Evolutionary conservation across 35 echinoderm and acorn worm species (phyloP).

Genomic region (Lytechinus pictus): DNA sequence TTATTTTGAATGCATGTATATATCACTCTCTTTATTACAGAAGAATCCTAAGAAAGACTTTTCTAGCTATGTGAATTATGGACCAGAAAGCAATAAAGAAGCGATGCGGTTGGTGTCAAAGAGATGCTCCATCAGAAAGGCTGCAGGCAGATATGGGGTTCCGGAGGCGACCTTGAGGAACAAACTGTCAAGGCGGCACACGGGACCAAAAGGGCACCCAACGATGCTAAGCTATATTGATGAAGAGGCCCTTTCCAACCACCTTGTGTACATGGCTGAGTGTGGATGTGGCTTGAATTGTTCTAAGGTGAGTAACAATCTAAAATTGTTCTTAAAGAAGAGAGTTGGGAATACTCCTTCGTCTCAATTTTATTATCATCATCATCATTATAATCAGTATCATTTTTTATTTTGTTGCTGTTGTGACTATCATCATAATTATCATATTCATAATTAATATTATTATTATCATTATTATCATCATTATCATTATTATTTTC

Average conservation of each 20-base stretch:
- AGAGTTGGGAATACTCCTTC: neutral
- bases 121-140: neutral
- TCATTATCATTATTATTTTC: neutral
- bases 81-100: neutral
- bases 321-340: neutral
- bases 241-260: neutral
- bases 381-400: neutral
- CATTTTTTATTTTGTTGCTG: neutral
- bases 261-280: neutral
- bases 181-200: neutral
- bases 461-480: neutral
- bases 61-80: neutral
- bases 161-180: neutral
- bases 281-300: neutral
- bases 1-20: neutral
- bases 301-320: neutral
- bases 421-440: neutral
- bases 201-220: neutral
- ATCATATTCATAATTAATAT: neutral
- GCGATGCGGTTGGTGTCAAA: neutral
- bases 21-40: neutral
- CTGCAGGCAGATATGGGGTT: neutral
- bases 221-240: neutral
- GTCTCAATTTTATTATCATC: too few species aligned
- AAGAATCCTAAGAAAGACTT: neutral